A percentile compares a stretch with the other conserved stretches of the same genome.
These are phyloP conservation scores for pig (Sus scrofa) DNA, from an alignment of 2,113 vertebrate species.

Conservation along the genomic window T2T-Sscrofa CM000824.6:104649001-104649500, in stretches of 20 bases:
- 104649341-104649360: not conserved
- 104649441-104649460: not conserved
- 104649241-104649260: not conserved
- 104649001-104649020: not conserved
- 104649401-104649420: not conserved
- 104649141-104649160: not conserved
- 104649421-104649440: not conserved
- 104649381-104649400: not conserved
- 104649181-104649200: not conserved
- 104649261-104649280: not conserved
- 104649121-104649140: not conserved
- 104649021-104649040: not conserved
- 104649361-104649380: not conserved
- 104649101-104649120: not conserved
- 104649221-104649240: not conserved
- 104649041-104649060: not conserved
- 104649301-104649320: not conserved
- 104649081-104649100: not conserved
- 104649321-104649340: not conserved
- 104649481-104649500: not conserved
- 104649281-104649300: not conserved
- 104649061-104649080: constrained; percentile 15
- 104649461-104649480: constrained; percentile 8
- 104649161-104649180: not conserved
- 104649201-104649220: not conserved